Conservation (phyloP, 37 sponge, comb jelly and placozoan species). For the Ianthella basta region DNA sequence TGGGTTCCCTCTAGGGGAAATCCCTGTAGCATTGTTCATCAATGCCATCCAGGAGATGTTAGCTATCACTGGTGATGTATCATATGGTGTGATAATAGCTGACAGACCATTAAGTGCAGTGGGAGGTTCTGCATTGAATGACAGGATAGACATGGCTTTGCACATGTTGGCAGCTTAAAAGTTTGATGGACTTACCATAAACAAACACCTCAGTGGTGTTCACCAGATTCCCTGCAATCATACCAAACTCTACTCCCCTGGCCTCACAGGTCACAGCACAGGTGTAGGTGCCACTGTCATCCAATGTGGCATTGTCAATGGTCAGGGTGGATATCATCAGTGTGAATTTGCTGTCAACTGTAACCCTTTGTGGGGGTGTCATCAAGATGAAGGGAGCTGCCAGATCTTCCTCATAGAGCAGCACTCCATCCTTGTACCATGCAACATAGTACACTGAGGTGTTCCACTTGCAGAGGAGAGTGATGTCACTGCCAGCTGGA, state of each 20-base stretch:
- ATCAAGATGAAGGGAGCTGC: not conserved
- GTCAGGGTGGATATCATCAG: not conserved
- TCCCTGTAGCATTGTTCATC: too few relatives aligned
- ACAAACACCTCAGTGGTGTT: slow-evolving; percentile 6
- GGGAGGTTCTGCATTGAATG: too few relatives aligned
- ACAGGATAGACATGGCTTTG: too few relatives aligned
- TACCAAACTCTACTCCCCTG: slow-evolving; percentile 6
- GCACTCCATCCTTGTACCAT: slow-evolving; percentile 16
- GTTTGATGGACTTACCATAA: not conserved
- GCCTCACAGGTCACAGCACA: slow-evolving; percentile 26
- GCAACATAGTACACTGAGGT: slow-evolving; percentile 4
- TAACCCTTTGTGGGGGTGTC: not conserved
- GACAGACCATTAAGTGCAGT: too few relatives aligned
- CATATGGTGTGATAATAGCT: too few relatives aligned
- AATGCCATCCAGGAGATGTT: too few relatives aligned
- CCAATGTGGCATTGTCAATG: not conserved
- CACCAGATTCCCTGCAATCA: not conserved
- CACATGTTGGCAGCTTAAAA: too few relatives aligned
- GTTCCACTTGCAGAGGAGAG: not conserved
- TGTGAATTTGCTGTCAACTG: not conserved
- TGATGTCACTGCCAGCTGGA: not conserved
- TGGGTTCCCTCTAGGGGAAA: too few relatives aligned
- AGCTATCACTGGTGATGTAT: too few relatives aligned
- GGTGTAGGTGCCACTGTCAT: slow-evolving; percentile 22
- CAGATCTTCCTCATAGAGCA: slow-evolving; percentile 8